These are phyloP conservation scores for Salpingus planirostris DNA, from an alignment of 2,888 invertebrate genomes.

Conservation along the genomic window DNA sequence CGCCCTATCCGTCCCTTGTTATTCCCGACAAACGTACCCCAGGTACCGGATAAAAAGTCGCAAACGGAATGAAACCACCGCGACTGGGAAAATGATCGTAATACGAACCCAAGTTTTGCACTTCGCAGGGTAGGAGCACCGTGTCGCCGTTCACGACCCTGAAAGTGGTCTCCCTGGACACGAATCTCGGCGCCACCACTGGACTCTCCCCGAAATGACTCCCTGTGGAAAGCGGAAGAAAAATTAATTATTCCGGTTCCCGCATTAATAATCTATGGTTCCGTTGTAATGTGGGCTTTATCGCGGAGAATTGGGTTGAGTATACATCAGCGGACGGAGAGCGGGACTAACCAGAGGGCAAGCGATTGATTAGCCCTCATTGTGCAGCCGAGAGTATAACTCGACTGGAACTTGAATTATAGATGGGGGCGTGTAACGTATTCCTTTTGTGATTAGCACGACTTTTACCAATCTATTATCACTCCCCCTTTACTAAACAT, in stretches of 20 bases:
- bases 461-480: too few species aligned
- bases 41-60: neutral
- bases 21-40: too few species aligned
- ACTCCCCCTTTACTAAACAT: too few species aligned
- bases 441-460: too few species aligned
- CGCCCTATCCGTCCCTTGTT: neutral
- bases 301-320: too few species aligned
- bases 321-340: too few species aligned
- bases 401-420: slow-evolving; percentile 9
- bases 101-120: slow-evolving; percentile 68
- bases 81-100: neutral
- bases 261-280: too few species aligned
- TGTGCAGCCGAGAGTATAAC: slow-evolving; percentile 10
- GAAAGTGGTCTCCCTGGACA: slow-evolving; percentile 68
- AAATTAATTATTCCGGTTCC: neutral
- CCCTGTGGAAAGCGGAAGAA: neutral
- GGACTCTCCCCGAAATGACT: slow-evolving; percentile 3
- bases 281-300: too few species aligned
- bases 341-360: too few species aligned
- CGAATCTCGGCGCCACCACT: slow-evolving; percentile 49
- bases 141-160: slow-evolving; percentile 71
- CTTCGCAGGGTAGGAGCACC: slow-evolving; percentile 67
- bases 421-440: neutral
- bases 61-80: neutral
- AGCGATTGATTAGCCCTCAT: slow-evolving; percentile 21